A percentile compares a stretch with the other conserved stretches of the same genome.
These are phyloP conservation scores for Ginglymostoma cirratum DNA, from an alignment of 2,113 vertebrate species.

Conservation along the genomic window DNA sequence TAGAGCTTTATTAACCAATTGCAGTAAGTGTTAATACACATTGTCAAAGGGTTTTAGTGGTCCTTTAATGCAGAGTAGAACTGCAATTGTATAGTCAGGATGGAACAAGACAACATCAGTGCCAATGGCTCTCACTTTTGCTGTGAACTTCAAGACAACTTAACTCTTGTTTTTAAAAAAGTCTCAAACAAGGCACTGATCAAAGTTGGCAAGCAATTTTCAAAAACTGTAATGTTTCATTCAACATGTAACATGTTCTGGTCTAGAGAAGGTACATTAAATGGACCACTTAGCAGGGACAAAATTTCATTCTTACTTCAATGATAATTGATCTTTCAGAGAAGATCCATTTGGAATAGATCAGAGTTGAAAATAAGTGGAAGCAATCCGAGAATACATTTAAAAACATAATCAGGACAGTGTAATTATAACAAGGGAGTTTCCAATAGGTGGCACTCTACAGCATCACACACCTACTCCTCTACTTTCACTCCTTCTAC, in stretches of 20 bases:
- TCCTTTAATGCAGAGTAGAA: background rate
- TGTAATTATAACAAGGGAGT: background rate
- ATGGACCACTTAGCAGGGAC: background rate
- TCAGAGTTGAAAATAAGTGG: background rate
- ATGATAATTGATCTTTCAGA: background rate
- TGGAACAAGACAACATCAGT: background rate
- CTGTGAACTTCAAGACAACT: background rate
- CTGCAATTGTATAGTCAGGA: background rate
- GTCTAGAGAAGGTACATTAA: background rate
- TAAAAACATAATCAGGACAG: background rate
- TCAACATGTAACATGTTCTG: background rate
- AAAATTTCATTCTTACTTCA: background rate
- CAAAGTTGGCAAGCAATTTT: background rate
- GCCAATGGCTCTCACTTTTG: background rate
- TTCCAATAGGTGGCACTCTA: too few relatives aligned
- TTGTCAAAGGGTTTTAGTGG: background rate
- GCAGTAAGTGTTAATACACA: background rate
- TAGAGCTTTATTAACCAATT: background rate
- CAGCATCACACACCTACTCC: background rate
- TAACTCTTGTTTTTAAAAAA: background rate
- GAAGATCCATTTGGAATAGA: background rate
- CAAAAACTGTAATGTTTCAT: background rate
- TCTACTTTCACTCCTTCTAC: background rate
- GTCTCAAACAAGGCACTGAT: background rate
- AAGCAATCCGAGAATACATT: background rate